These are phyloP conservation scores for Eunapius fragilis DNA, from an alignment of 37 sponge, comb jelly and placozoan species.

Conservation along the genomic window DNA sequence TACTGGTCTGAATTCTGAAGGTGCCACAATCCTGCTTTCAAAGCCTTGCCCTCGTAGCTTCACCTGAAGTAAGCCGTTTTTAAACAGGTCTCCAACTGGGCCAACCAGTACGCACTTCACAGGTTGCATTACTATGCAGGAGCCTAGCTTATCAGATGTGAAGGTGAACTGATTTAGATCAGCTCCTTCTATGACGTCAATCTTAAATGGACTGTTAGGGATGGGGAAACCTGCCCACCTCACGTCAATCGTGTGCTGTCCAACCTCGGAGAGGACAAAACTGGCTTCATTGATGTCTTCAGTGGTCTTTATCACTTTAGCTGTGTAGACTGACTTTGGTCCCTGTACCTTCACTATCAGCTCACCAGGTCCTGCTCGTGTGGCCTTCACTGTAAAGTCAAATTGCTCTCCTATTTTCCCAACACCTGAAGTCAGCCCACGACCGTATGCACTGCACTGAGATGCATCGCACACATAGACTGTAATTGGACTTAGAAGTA, in stretches of 20 bases:
- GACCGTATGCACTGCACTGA: slow-evolving; percentile 37
- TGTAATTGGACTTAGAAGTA: slow-evolving; percentile 60
- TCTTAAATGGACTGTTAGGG: slow-evolving; percentile 74
- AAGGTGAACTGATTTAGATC: slow-evolving; percentile 78
- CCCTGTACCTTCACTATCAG: slow-evolving; percentile 58
- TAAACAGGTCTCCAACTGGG: slow-evolving; percentile 58
- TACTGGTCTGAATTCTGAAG: slow-evolving; percentile 19
- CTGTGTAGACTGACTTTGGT: slow-evolving; percentile 50
- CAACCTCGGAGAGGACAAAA: slow-evolving; percentile 72
- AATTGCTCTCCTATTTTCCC: slow-evolving; percentile 68
- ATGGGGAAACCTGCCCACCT: slow-evolving; percentile 47
- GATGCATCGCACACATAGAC: slow-evolving; percentile 54
- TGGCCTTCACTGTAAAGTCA: slow-evolving; percentile 43
- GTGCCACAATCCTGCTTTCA: slow-evolving; percentile 30
- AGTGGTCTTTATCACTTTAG: slow-evolving; percentile 44
- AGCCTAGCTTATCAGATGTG: slow-evolving; percentile 76
- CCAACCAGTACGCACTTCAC: slow-evolving; percentile 44
- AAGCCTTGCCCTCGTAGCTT: slow-evolving; percentile 10
- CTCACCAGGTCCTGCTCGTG: slow-evolving; percentile 70
- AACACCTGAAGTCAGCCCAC: slow-evolving; percentile 15
- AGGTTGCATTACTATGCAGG: slow-evolving; percentile 36
- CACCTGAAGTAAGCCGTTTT: slow-evolving; percentile 9
- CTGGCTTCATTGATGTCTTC: slow-evolving; percentile 47
- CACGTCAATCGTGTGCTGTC: slow-evolving; percentile 64
- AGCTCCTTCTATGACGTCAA: slow-evolving; percentile 37